Percentiles rank a stretch among this genome's conserved stretches.
Conservation (phyloP, 2,888 invertebrate genomes). For the Apodemia duryi region DNA sequence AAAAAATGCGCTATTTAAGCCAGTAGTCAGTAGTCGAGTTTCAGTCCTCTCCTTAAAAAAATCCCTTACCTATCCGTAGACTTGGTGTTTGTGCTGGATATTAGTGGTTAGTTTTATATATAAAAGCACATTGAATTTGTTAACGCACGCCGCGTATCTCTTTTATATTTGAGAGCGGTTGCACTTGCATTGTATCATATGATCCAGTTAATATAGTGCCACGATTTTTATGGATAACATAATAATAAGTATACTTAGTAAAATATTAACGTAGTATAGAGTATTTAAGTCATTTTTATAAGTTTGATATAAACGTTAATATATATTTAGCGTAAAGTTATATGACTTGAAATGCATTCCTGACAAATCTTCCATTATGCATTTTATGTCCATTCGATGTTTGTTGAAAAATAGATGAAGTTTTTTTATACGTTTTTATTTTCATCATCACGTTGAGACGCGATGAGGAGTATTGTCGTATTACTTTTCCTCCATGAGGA, state of each 20-base stretch:
- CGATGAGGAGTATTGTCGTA: constrained; percentile 18
- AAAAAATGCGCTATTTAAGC: too few relatives aligned
- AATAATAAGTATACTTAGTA: constrained; percentile 35
- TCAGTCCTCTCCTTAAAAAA: too few relatives aligned
- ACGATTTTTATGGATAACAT: constrained; percentile 32
- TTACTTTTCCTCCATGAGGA: constrained; percentile 23
- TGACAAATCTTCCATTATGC: constrained; percentile 61
- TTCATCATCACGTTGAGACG: constrained; percentile 17
- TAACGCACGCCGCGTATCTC: constrained; percentile 8
- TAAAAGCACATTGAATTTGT: constrained; percentile 1
- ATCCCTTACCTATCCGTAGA: not conserved
- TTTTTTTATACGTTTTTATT: constrained; percentile 20
- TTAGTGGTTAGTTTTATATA: not conserved
- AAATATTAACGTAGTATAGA: constrained; percentile 40
- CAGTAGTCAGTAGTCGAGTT: constrained; percentile 3
- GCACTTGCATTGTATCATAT: constrained; percentile 35
- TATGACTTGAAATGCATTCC: constrained; percentile 64
- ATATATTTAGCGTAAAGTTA: constrained; percentile 39
- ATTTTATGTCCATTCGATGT: constrained; percentile 46
- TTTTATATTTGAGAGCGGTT: constrained; percentile 28
- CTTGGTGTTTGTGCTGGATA: not conserved
- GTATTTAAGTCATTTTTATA: constrained; percentile 59
- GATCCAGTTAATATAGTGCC: constrained; percentile 39
- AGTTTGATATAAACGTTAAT: constrained; percentile 52
- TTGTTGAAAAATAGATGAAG: constrained; percentile 23